Base-by-base conservation (phyloP, 1,140 invertebrate genomes). In the Nasonia longicornis region DNA sequence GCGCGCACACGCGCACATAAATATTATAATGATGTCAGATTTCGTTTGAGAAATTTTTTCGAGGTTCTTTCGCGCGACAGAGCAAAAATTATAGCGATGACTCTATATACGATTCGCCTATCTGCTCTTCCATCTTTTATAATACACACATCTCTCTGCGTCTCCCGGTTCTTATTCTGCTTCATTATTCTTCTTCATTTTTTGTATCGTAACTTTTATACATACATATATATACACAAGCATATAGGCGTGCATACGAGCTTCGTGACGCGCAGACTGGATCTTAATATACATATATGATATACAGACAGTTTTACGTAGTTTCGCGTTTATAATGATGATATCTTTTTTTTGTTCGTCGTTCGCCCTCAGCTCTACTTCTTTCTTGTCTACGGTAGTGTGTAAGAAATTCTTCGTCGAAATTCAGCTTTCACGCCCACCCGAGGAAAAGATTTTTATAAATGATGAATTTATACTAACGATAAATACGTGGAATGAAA, bases 211-310 rank as follows among this genome's bases (percentile, higher is more conserved):
- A 14, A 67, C 26, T 67, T 67, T 31, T 67, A 67, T 67, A 67
- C 66, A 66, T 11, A 29, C 26, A 66, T 26, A 66, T n/a, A 20
- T 2, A 66, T 16, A 69, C 8, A 16, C 72, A 74, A 2, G 7
- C 10, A 58, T 12, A 63, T 31, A 42, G 8, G 64, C 63, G 22
- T n/a, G 45, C 26, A 69, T n/a, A 52, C 77, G 77, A 42, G 77
- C 22, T 31, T 35, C 26, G 63, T 10, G 31, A 42, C 31, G 77
- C 69, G 48, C 31, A 74, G 38, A 42, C 38, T 75, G 63, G 45
- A 71, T 80, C 74, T 80, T 69, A 58, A 66, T 58, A 52, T 74
- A 74, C 3, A 74, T 74, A 74, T 74, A 74, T 74, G 29, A 73
- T 48, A 77, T 77, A 48, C 26, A 38, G 42, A 58, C 29, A 58